phyloP scores from a whole-genome alignment of 2,888 invertebrate genomes.

The Drosophila nigritarsus region DNA sequence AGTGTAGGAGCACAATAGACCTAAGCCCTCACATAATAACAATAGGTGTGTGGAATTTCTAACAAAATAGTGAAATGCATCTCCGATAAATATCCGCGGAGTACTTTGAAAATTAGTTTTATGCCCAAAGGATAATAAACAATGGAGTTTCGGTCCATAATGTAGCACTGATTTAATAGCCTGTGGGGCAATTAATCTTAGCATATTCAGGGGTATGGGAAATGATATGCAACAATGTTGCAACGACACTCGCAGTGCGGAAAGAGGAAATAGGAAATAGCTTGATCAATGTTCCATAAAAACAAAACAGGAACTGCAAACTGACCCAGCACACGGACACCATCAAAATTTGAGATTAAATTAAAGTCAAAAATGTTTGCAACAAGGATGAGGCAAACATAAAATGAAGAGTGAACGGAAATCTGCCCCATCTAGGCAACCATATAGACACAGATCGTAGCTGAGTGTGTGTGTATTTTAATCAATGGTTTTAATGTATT shows the following conservation, averaged over 20 bases:
- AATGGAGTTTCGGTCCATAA: neutral
- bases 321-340: neutral
- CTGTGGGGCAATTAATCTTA: neutral
- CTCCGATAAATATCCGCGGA: neutral
- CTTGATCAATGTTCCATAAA: neutral
- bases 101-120: neutral
- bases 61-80: neutral
- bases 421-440: neutral
- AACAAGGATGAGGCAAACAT: neutral
- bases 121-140: slow-evolving; percentile 3
- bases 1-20: neutral
- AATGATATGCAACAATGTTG: neutral
- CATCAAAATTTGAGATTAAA: neutral
- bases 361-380: neutral
- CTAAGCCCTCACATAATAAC: neutral
- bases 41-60: neutral
- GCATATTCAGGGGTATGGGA: neutral
- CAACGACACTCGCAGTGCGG: neutral
- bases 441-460: neutral
- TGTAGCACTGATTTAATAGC: neutral
- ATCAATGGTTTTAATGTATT: neutral
- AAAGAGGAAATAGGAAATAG: neutral
- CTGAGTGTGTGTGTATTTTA: neutral
- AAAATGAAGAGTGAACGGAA: neutral
- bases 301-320: slow-evolving; percentile 1